These are phyloP conservation scores for Cabera pusaria DNA, from an alignment of 2,888 invertebrate species.

Conservation along the genomic window DNA sequence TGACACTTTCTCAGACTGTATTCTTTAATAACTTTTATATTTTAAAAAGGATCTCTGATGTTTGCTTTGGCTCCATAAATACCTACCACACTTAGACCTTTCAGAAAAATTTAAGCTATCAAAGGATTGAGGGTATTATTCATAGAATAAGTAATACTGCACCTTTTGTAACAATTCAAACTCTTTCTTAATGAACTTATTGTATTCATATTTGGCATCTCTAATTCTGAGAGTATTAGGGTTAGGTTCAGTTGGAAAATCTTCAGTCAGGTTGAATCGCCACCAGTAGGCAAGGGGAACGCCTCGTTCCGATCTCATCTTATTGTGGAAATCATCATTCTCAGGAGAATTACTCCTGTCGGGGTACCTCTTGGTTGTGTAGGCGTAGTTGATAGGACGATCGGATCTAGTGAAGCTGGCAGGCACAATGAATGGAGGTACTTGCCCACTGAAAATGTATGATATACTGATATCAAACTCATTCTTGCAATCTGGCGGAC, in stretches of 20 bases:
- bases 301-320: slow-evolving; percentile 51
- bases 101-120: too few relatives aligned
- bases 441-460: slow-evolving; percentile 49
- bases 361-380: slow-evolving; percentile 60
- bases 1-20: too few relatives aligned
- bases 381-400: slow-evolving; percentile 69
- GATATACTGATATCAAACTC: too few relatives aligned
- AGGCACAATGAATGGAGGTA: slow-evolving; percentile 89
- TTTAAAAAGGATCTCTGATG: too few relatives aligned
- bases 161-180: slow-evolving; percentile 75
- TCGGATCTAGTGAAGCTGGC: slow-evolving; percentile 91
- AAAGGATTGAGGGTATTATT: too few relatives aligned
- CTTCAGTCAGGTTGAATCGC: slow-evolving; percentile 84
- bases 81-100: too few relatives aligned
- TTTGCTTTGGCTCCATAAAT: too few relatives aligned
- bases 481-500: too few relatives aligned
- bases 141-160: slow-evolving; percentile 2
- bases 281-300: slow-evolving; percentile 82
- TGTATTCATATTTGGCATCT: slow-evolving; percentile 53
- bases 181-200: slow-evolving; percentile 67
- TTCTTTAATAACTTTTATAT: too few relatives aligned
- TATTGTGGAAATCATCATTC: slow-evolving; percentile 56
- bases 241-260: slow-evolving; percentile 85
- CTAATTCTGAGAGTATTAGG: slow-evolving; percentile 82
- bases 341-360: slow-evolving; percentile 33